Conservation (phyloP, 2,888 invertebrate genomes). For the Caprella mutica region DNA sequence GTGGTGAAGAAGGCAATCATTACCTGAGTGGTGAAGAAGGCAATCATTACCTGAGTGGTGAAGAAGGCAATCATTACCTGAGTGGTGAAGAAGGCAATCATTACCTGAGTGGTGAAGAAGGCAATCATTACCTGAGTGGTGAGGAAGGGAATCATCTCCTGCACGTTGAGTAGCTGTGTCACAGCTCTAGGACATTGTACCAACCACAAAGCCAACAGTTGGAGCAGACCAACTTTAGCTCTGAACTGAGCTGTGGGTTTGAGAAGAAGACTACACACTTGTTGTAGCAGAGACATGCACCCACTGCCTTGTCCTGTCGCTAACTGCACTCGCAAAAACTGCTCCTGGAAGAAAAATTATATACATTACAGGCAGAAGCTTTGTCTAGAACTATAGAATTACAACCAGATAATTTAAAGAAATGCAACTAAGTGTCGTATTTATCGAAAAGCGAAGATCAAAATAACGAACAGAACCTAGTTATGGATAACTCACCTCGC, state of each 20-base stretch:
- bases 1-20: too few species aligned
- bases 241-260: slow-evolving; percentile 56
- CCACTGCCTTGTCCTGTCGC: slow-evolving; percentile 69
- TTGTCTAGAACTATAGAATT: neutral
- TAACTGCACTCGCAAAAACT: slow-evolving; percentile 75
- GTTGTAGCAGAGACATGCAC: slow-evolving; percentile 75
- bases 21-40: too few species aligned
- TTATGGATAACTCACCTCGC: too few species aligned
- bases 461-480: too few species aligned
- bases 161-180: slow-evolving; percentile 62
- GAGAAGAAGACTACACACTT: slow-evolving; percentile 72
- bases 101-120: too few species aligned
- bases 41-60: too few species aligned
- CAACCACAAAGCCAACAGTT: slow-evolving; percentile 81
- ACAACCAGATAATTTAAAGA: too few species aligned
- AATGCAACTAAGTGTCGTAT: too few species aligned
- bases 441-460: too few species aligned
- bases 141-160: slow-evolving; percentile 71
- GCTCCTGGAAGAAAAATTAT: slow-evolving; percentile 38
- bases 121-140: slow-evolving; percentile 55
- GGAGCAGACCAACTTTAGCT: slow-evolving; percentile 75
- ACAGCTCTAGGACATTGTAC: slow-evolving; percentile 72
- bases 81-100: too few species aligned
- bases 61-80: too few species aligned
- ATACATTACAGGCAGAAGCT: neutral